Conservation (phyloP, 2,888 invertebrate genomes). For the Synanthedon vespiformis region DNA sequence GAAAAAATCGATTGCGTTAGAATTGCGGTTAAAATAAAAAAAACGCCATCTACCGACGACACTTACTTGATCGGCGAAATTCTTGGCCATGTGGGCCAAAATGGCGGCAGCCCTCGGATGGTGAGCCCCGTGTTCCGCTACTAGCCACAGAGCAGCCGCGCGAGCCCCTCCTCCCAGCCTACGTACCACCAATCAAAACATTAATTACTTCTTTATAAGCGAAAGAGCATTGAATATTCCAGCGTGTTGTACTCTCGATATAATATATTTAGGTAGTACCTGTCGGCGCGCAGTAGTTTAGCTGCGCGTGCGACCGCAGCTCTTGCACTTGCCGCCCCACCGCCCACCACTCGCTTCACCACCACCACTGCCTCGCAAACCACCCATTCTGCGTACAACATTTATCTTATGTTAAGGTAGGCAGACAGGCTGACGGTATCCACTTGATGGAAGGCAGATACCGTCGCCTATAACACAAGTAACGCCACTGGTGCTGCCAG, state of each 20-base stretch:
- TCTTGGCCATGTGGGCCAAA: conserved; percentile 43
- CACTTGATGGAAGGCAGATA: too few relatives aligned
- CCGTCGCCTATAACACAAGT: too few relatives aligned
- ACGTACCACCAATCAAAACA: too few relatives aligned
- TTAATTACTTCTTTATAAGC: too few relatives aligned
- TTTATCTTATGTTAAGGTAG: too few relatives aligned
- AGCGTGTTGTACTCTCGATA: too few relatives aligned
- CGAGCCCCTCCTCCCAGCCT: conserved; percentile 48
- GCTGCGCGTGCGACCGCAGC: conserved; percentile 55
- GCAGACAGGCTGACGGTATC: too few relatives aligned
- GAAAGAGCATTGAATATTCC: too few relatives aligned
- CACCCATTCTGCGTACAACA: conserved; percentile 41
- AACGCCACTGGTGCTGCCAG: too few relatives aligned
- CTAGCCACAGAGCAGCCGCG: conserved; percentile 56
- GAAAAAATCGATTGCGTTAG: too few relatives aligned
- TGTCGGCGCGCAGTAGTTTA: conserved; percentile 41
- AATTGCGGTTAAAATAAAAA: too few relatives aligned
- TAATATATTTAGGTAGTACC: too few relatives aligned
- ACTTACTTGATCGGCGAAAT: conserved; percentile 51
- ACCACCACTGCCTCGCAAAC: conserved; percentile 64
- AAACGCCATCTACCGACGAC: neutral
- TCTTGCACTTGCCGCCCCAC: conserved; percentile 43
- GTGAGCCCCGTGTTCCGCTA: conserved; percentile 52
- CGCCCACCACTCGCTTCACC: conserved; percentile 59
- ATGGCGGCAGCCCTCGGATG: conserved; percentile 49